These are phyloP conservation scores for Antennarius striatus DNA, from an alignment of 2,113 vertebrate species.

Conservation along the genomic window DNA sequence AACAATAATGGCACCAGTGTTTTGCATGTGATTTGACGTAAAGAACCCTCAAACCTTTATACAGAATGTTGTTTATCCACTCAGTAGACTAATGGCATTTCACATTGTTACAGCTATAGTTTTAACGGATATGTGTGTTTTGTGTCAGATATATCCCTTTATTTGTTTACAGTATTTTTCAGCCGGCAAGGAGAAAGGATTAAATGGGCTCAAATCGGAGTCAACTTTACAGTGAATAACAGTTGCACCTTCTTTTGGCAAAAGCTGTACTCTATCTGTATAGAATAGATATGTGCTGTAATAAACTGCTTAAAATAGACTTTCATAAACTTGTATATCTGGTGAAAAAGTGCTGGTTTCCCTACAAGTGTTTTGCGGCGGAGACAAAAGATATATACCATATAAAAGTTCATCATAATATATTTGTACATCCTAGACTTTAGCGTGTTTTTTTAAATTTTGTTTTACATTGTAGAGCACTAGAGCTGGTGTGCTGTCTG, in stretches of 20 bases:
- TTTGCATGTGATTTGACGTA: slow-evolving; percentile 8
- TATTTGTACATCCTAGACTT: neutral
- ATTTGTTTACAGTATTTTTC: neutral
- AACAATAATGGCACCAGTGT: neutral
- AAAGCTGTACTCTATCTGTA: slow-evolving; percentile 33
- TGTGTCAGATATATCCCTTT: slow-evolving; percentile 24
- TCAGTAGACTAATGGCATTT: neutral
- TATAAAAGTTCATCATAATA: neutral
- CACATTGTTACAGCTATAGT: slow-evolving; percentile 15
- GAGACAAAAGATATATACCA: slow-evolving; percentile 12
- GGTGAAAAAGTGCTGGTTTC: slow-evolving; percentile 19
- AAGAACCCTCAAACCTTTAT: neutral
- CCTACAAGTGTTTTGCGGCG: slow-evolving; percentile 38
- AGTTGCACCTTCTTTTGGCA: slow-evolving; percentile 9
- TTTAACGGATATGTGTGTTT: slow-evolving; percentile 28
- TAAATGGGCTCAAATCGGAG: slow-evolving; percentile 20
- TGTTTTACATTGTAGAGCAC: neutral
- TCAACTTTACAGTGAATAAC: neutral
- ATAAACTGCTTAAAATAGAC: slow-evolving; percentile 21
- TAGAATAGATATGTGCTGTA: slow-evolving; percentile 21
- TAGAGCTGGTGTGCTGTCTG: neutral
- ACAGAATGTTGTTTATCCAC: slow-evolving; percentile 2
- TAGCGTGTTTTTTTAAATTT: neutral
- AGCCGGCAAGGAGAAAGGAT: neutral
- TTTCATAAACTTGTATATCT: slow-evolving; percentile 27